Conservation (phyloP, 53 echinoderm and acorn worm genomes). For the Holothuria scabra region DNA sequence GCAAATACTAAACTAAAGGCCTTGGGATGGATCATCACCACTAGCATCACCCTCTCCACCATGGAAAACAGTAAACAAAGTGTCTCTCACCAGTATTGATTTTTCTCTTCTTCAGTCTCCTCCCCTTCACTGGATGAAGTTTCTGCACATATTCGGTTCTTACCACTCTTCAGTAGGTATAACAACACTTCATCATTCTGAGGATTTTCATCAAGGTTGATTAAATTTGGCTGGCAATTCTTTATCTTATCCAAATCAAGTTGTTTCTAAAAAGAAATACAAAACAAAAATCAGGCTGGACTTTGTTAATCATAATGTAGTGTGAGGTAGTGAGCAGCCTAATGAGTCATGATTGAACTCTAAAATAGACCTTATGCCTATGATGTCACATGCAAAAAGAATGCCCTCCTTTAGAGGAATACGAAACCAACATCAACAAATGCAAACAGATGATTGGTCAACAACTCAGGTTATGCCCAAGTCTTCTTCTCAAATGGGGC, state of each 20-base stretch:
- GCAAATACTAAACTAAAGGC: too few relatives aligned
- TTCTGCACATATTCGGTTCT: slow-evolving; percentile 72
- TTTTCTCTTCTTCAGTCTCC: slow-evolving; percentile 31
- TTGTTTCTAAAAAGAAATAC: slow-evolving; percentile 14
- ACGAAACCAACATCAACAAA: too few relatives aligned
- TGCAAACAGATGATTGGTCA: too few relatives aligned
- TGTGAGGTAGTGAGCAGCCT: too few relatives aligned
- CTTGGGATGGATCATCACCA: too few relatives aligned
- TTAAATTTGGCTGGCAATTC: slow-evolving; percentile 67
- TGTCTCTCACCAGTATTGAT: slow-evolving; percentile 48
- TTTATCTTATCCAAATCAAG: slow-evolving; percentile 40
- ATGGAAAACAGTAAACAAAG: too few relatives aligned
- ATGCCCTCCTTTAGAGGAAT: too few relatives aligned
- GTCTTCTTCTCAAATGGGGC: too few relatives aligned
- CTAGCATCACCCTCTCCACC: too few relatives aligned
- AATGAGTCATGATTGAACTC: neutral
- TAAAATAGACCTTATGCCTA: too few relatives aligned
- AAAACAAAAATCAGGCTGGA: neutral
- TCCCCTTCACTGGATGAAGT: slow-evolving; percentile 10
- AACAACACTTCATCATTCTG: slow-evolving; percentile 92
- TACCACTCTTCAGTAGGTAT: slow-evolving; percentile 84
- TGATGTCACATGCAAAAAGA: too few relatives aligned
- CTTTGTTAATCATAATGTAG: neutral
- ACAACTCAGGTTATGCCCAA: too few relatives aligned
- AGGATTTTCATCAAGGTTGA: slow-evolving; percentile 96